Evolutionary conservation across 2,888 invertebrate genomes (phyloP), one percentile per base, ranked within the genome.

Genomic region (Hesperia comma): DNA sequence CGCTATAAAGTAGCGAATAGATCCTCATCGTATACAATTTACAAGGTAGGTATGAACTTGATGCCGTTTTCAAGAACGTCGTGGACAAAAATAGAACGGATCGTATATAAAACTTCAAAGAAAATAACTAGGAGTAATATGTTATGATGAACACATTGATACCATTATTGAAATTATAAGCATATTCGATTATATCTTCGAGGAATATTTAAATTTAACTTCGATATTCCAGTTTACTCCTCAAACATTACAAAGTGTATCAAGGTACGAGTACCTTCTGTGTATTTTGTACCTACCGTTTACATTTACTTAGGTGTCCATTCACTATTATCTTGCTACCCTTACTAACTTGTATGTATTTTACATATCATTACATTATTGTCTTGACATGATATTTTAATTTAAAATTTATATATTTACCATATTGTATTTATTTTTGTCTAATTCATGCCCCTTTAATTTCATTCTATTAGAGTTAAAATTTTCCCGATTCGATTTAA

Each of bases 81-180:
- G 55, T 53, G 43, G 66, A 46, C 26, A 70, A 72, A 75, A 74
- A 74, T 74, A 73, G 72, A 69, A 68, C 33, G 19, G 46, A 61
- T 63, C 67, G 61, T 61, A 33, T 63, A 61, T 32, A 67, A 71
- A 71, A 76, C 77, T 78, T 77, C 76, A 77, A 75, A 77, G 73
- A 71, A 72, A 72, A 69, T 68, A 32, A 41, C 58, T 53, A 73
- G 69, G 69, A 71, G 72, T 70, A 70, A 72, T 70, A 71, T 69
- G 71, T 63, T 77, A 72, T 78, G 70, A 75, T 75, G 76, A 77
- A 75, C 78, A 82, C 80, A 81, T 76, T 77, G 74, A 71, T 64
- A 64, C 51, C 41, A 33, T 53, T 64, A 64, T 58, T 53, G 41
- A 53, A 58, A 64, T 58, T 53, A 64, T 58, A 53, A 64, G 57